A percentile compares a stretch with the other conserved stretches of the same genome.
Evolutionary conservation across 2,888 invertebrate genomes (phyloP).

Genomic region (Cheilosia impressa): DNA sequence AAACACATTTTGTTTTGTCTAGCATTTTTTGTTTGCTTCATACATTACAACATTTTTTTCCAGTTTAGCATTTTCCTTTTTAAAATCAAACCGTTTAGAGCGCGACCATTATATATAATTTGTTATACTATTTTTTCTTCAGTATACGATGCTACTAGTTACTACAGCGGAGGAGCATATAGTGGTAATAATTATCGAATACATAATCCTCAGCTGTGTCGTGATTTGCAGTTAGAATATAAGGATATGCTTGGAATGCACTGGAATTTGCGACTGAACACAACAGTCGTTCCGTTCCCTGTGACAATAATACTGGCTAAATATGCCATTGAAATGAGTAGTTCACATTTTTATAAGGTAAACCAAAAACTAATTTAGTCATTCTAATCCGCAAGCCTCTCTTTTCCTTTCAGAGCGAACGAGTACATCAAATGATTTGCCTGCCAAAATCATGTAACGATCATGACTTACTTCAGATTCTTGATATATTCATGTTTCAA

Average conservation of each 20-base stretch:
- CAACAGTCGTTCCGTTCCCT: constrained; percentile 78
- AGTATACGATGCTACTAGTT: constrained; percentile 88
- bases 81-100: too few species aligned
- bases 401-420: constrained; percentile 70
- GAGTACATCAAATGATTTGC: constrained; percentile 79
- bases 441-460: constrained; percentile 78
- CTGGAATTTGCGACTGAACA: constrained; percentile 75
- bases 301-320: constrained; percentile 78
- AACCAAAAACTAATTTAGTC: background rate
- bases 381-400: too few species aligned
- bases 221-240: constrained; percentile 77
- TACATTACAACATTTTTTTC: too few species aligned
- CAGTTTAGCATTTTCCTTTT: too few species aligned
- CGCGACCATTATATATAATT: too few species aligned
- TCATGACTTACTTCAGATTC: constrained; percentile 78
- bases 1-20: too few species aligned
- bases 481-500: constrained; percentile 77
- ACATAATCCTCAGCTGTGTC: constrained; percentile 82
- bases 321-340: constrained; percentile 79
- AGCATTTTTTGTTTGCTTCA: too few species aligned
- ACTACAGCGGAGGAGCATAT: constrained; percentile 89
- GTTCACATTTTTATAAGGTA: constrained; percentile 39
- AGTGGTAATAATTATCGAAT: constrained; percentile 91
- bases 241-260: constrained; percentile 72
- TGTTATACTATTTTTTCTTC: constrained; percentile 72